Evolutionary conservation across 1,140 invertebrate genomes (phyloP), one percentile per base, ranked within the genome.

Genomic region (Idris sp.): DNA sequence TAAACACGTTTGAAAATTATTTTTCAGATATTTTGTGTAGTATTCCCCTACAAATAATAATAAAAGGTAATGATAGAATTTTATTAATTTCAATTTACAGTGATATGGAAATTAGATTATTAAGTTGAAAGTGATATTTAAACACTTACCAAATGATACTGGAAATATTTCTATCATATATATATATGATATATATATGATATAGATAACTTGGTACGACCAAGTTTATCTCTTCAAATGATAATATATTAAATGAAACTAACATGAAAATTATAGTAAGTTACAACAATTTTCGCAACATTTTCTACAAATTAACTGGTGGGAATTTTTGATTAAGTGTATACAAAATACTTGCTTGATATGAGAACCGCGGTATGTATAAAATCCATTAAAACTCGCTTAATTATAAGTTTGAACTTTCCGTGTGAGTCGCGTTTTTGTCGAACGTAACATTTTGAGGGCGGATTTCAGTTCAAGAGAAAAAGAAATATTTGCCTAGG

Each of bases 401-500:
- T 49, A 49, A 49, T 49, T 35, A 36, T 25, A 31, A 35, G 8
- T 49, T 9, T 19, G 18, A 36, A 35, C 11, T 49, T 31, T 49
- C 18, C 26, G 10, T 4, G 15, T 11, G 10, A 35, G 31, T 36
- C 19, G 8, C 16, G 15, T 10, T 25, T 35, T 49, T 49, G 46
- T 49, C 14, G 16, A 22, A 22, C 31, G 46, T 49, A 36, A 35
- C 31, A 36, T 49, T 49, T 22, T n/a, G 46, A 9, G 13, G 46
- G 31, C 10, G 33, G 48, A 15, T 36, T 51, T 51, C 1, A 51
- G 31, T 7, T 14, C 5, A 4, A 14, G 41, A 36, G 33, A 26
- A 22, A 54, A 48, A 44, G 46, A 51, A 43, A 33, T 41, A 15
- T 62, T 49, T 49, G 26, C 26, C 28, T 41, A 40, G 14, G 35